A percentile compares a stretch with the other conserved stretches of the same genome.
Evolutionary conservation across 2,113 vertebrate genomes (phyloP).

Genomic region (Embiotoca jacksoni): DNA sequence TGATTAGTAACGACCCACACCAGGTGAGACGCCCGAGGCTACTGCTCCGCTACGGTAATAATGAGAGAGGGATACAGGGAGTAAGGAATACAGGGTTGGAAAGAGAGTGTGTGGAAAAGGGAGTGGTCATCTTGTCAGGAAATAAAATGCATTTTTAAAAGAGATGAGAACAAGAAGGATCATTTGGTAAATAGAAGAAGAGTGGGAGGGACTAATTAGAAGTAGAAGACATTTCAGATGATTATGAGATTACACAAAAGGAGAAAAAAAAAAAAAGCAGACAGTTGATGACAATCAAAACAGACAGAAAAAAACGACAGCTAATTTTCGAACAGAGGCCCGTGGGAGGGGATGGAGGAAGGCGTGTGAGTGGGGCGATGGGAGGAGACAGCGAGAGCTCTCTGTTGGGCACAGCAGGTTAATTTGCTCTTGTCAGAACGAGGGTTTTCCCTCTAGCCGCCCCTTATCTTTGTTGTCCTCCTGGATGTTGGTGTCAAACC

Average conservation of each 20-base stretch:
- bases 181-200: slow-evolving; percentile 31
- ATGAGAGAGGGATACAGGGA: slow-evolving; percentile 35
- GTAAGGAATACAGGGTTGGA: neutral
- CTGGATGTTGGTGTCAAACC: slow-evolving; percentile 78
- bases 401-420: slow-evolving; percentile 74
- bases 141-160: slow-evolving; percentile 30
- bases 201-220: neutral
- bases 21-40: slow-evolving; percentile 73
- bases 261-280: neutral
- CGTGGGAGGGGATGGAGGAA: slow-evolving; percentile 31
- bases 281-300: slow-evolving; percentile 14
- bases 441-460: slow-evolving; percentile 75
- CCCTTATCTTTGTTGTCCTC: slow-evolving; percentile 82
- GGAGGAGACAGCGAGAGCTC: slow-evolving; percentile 53
- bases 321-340: slow-evolving; percentile 18
- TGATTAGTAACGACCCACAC: slow-evolving; percentile 70
- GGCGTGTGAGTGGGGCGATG: slow-evolving; percentile 44
- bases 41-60: slow-evolving; percentile 16
- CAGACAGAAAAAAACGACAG: neutral
- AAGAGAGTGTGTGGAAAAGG: neutral
- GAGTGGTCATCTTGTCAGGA: slow-evolving; percentile 20
- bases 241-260: slow-evolving; percentile 17
- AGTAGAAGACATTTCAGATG: slow-evolving; percentile 10
- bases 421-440: slow-evolving; percentile 80
- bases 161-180: slow-evolving; percentile 30